These are phyloP conservation scores for Hippocampus zosterae DNA, from an alignment of 2,113 vertebrate species.

Conservation along the genomic window DNA sequence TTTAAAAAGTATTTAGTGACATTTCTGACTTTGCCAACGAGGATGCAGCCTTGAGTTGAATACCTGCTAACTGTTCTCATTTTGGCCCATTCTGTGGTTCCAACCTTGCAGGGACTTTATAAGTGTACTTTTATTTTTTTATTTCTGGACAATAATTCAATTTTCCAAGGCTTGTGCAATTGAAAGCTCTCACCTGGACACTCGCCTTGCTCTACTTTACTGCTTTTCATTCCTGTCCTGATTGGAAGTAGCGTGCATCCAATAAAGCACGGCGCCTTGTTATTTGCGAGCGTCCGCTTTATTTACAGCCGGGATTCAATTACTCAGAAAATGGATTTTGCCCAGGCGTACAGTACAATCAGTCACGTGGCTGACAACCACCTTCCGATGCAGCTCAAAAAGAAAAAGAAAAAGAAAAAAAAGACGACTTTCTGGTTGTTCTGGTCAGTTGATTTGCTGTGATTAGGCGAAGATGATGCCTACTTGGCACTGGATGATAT, in stretches of 20 bases:
- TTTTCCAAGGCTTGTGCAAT: neutral
- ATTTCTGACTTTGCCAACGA: too few relatives aligned
- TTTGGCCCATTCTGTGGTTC: neutral
- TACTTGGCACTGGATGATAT: constrained; percentile 35
- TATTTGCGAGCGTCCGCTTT: constrained; percentile 41
- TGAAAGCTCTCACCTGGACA: too few relatives aligned
- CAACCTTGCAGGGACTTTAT: neutral
- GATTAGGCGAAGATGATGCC: constrained; percentile 49
- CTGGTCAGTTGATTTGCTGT: constrained; percentile 19
- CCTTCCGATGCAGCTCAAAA: constrained; percentile 36
- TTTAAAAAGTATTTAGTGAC: too few relatives aligned
- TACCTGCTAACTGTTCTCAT: neutral
- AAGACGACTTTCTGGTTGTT: too few relatives aligned
- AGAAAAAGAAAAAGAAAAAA: too few relatives aligned
- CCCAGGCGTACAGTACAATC: constrained; percentile 28
- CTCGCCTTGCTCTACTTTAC: neutral
- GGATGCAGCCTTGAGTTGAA: too few relatives aligned
- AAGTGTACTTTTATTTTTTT: neutral
- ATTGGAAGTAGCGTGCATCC: constrained; percentile 37
- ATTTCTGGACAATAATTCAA: neutral
- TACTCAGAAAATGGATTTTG: constrained; percentile 57
- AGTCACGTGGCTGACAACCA: constrained; percentile 46
- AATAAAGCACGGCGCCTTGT: constrained; percentile 20
- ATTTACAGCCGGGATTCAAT: constrained; percentile 59
- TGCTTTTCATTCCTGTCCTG: constrained; percentile 13